Percentiles rank a stretch among this genome's conserved stretches.
phyloP scores from a whole-genome alignment of 2,888 invertebrate species.

The Protula sp. region DNA sequence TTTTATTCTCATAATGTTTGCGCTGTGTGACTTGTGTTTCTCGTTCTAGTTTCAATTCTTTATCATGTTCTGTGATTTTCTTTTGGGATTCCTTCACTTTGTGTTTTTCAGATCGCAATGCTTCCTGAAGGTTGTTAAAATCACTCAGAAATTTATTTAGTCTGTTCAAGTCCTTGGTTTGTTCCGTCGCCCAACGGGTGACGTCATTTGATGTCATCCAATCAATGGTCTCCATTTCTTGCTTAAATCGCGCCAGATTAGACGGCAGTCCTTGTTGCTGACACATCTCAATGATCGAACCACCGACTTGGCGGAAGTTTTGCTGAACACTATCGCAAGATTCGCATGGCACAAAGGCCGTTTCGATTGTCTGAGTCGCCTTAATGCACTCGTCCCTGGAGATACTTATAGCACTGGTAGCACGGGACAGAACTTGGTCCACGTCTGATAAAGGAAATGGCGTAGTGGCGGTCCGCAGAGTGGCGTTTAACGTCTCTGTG shows the following conservation, averaged over 20 bases:
- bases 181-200: slow-evolving; percentile 44
- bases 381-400: slow-evolving; percentile 43
- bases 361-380: slow-evolving; percentile 50
- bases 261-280: slow-evolving; percentile 46
- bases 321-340: slow-evolving; percentile 48
- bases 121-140: slow-evolving; percentile 5
- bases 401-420: slow-evolving; percentile 3
- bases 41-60: slow-evolving; percentile 37
- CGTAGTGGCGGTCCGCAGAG: too few species aligned
- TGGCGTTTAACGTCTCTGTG: too few species aligned
- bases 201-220: slow-evolving; percentile 47
- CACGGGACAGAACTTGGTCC: background rate
- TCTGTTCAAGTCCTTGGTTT: slow-evolving; percentile 44
- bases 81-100: background rate
- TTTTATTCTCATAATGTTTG: slow-evolving; percentile 38
- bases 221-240: slow-evolving; percentile 36
- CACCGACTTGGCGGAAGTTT: slow-evolving; percentile 40
- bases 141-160: slow-evolving; percentile 34
- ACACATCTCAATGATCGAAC: slow-evolving; percentile 38
- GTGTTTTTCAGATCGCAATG: slow-evolving; percentile 30
- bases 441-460: background rate
- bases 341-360: slow-evolving; percentile 52
- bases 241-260: slow-evolving; percentile 38
- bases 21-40: slow-evolving; percentile 31
- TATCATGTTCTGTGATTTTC: slow-evolving; percentile 25